Conservation (phyloP, 1,140 invertebrate genomes). For the Drosophila truncata region DNA sequence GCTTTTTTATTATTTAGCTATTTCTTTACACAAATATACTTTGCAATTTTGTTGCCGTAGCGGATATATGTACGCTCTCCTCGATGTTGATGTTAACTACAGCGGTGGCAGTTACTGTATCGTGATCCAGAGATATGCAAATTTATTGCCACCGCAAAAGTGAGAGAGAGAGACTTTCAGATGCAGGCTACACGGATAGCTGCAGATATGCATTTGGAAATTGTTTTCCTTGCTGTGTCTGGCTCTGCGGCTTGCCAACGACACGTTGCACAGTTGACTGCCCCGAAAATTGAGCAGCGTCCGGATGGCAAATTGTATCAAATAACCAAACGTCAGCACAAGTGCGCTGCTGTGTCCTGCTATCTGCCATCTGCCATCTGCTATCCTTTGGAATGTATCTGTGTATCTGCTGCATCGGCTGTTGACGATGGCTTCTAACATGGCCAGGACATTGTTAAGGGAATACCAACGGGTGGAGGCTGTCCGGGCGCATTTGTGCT, state of each 20-base stretch:
- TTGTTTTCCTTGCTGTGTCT: slow-evolving; percentile 19
- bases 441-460: slow-evolving; percentile 37
- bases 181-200: slow-evolving; percentile 14
- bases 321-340: slow-evolving; percentile 50
- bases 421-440: slow-evolving; percentile 47
- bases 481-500: slow-evolving; percentile 53
- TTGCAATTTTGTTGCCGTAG: slow-evolving; percentile 23
- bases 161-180: slow-evolving; percentile 16
- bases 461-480: slow-evolving; percentile 24
- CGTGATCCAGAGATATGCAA: slow-evolving; percentile 50
- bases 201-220: slow-evolving; percentile 41
- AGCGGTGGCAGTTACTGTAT: slow-evolving; percentile 8
- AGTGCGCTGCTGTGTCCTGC: slow-evolving; percentile 27
- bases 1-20: slow-evolving; percentile 71
- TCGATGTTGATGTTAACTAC: slow-evolving; percentile 18
- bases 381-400: slow-evolving; percentile 28
- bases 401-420: slow-evolving; percentile 33
- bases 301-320: slow-evolving; percentile 64
- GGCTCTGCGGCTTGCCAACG: slow-evolving; percentile 24
- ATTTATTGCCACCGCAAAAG: slow-evolving; percentile 49
- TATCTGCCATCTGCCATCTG: slow-evolving; percentile 14
- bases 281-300: slow-evolving; percentile 57
- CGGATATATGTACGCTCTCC: not conserved
- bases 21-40: slow-evolving; percentile 23
- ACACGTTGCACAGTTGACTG: slow-evolving; percentile 51